phyloP scores from a whole-genome alignment of 1,140 invertebrate genomes.

The Orius insidiosus region DNA sequence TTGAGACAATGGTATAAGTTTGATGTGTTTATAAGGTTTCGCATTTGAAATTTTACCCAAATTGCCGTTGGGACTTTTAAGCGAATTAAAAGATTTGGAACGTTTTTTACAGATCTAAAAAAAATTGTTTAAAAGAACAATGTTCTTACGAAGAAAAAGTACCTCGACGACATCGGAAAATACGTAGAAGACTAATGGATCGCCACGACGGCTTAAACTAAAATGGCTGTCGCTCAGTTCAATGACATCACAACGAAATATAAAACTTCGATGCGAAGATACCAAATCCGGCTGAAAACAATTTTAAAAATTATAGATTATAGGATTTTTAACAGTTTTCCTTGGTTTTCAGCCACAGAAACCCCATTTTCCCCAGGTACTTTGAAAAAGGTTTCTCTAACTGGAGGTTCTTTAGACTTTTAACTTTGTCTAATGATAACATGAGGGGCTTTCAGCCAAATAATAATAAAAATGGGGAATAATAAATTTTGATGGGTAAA shows the following conservation, averaged over 20 bases:
- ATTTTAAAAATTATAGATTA: no score
- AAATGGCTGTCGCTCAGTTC: constrained; percentile 58
- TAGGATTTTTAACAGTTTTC: no score
- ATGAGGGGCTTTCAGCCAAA: no score
- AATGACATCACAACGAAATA: constrained; percentile 72
- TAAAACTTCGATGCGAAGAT: constrained; percentile 77
- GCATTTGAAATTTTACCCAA: constrained; percentile 37
- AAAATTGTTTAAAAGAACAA: constrained; percentile 14
- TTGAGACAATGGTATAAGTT: constrained; percentile 66
- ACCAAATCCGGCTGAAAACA: constrained; percentile 62
- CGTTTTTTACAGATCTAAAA: constrained; percentile 54
- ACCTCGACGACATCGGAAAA: constrained; percentile 90
- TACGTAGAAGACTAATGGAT: constrained; percentile 73
- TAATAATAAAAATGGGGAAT: no score
- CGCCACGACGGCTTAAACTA: constrained; percentile 59
- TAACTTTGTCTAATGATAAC: no score
- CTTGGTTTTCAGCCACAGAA: no score
- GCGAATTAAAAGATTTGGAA: constrained; percentile 52
- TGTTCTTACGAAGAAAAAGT: constrained; percentile 25
- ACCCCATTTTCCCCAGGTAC: no score
- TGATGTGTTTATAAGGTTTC: constrained; percentile 82
- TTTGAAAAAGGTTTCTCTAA: no score
- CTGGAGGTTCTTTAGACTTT: no score
- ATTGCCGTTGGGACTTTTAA: constrained; percentile 46
- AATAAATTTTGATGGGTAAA: no score